phyloP scores from a whole-genome alignment of 1,140 invertebrate species.

The Galleria mellonella region DNA sequence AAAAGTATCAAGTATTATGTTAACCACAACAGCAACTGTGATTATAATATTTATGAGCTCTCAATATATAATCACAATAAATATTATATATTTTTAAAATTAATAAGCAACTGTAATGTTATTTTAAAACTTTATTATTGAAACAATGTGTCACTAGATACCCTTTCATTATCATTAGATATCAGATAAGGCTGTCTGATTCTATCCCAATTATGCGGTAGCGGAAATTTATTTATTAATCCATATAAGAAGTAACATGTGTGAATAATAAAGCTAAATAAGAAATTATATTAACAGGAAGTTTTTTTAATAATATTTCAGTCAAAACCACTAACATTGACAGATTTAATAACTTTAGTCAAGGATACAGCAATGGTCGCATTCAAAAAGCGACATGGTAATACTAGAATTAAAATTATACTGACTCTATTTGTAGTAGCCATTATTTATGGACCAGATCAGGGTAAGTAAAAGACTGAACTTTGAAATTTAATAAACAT shows the following conservation, averaged over 20 bases:
- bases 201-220: background rate
- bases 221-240: no score
- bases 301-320: slow-evolving; percentile 22
- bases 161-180: no score
- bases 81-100: background rate
- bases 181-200: background rate
- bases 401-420: slow-evolving; percentile 42
- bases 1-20: no score
- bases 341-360: slow-evolving; percentile 32
- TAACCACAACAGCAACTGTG: no score
- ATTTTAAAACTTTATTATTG: no score
- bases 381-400: slow-evolving; percentile 45
- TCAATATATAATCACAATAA: background rate
- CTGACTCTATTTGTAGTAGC: slow-evolving; percentile 45
- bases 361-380: slow-evolving; percentile 54
- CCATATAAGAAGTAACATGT: background rate
- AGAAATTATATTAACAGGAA: background rate
- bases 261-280: no score
- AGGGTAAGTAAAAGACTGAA: slow-evolving; percentile 40
- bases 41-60: no score
- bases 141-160: no score
- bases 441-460: slow-evolving; percentile 56
- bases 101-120: no score
- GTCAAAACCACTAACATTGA: slow-evolving; percentile 27
- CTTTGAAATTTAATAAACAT: slow-evolving; percentile 1